A percentile compares a stretch with the other conserved stretches of the same genome.
These are phyloP conservation scores for Potamarius usumacintae DNA, from an alignment of 2,113 vertebrate genomes.

Conservation along the genomic window DNA sequence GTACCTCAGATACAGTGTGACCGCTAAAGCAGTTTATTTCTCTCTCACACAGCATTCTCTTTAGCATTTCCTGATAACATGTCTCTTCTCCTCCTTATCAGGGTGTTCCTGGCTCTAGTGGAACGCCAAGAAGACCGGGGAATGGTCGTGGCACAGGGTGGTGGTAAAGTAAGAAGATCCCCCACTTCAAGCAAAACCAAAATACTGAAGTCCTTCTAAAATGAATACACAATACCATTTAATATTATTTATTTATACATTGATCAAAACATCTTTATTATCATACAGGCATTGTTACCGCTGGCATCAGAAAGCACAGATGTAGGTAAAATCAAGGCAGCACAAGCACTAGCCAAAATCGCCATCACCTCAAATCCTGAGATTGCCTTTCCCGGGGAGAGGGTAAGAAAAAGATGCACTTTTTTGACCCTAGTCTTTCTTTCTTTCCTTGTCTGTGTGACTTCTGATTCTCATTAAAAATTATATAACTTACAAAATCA, in stretches of 20 bases:
- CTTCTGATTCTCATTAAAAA: neutral
- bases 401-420: slow-evolving; percentile 69
- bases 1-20: neutral
- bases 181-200: neutral
- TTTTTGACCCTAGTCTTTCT: neutral
- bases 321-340: slow-evolving; percentile 88
- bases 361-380: slow-evolving; percentile 93
- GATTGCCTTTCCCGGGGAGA: slow-evolving; percentile 94
- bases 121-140: slow-evolving; percentile 88
- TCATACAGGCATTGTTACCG: slow-evolving; percentile 84
- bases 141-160: slow-evolving; percentile 90
- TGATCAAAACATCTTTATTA: neutral
- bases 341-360: slow-evolving; percentile 93
- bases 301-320: slow-evolving; percentile 90
- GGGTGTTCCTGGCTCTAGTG: slow-evolving; percentile 92
- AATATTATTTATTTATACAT: slow-evolving; percentile 7
- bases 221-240: neutral
- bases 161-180: slow-evolving; percentile 86
- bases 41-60: neutral
- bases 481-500: neutral
- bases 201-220: neutral
- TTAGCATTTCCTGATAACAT: neutral
- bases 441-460: neutral
- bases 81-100: slow-evolving; percentile 51
- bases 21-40: neutral